Percentiles rank a stretch among this genome's conserved stretches.
Evolutionary conservation across 2,797 vertebrate species (phyloP).

Genomic region (Halcyon leucocephala): DNA sequence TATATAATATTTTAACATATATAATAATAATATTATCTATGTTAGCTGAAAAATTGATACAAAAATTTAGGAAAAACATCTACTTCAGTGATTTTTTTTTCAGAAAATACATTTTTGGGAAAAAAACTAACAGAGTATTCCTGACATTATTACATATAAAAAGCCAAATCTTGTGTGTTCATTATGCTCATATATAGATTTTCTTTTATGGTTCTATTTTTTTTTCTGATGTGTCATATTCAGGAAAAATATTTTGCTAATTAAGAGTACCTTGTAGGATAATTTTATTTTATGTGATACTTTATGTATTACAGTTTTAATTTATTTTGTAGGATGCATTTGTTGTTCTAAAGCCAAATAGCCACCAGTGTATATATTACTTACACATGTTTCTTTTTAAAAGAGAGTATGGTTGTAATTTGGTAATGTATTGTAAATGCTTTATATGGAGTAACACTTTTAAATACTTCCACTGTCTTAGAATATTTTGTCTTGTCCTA

Average conservation of each 20-base stretch:
- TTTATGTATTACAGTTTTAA: not conserved
- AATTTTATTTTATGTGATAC: not conserved
- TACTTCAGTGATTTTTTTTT: not conserved
- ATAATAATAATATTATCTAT: not conserved
- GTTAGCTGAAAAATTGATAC: not conserved
- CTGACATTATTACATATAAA: not conserved
- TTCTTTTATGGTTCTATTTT: not conserved
- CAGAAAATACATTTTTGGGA: not conserved
- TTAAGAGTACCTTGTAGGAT: not conserved
- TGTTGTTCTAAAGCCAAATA: not conserved
- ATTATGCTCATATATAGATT: not conserved
- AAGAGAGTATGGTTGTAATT: not conserved
- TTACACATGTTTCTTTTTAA: not conserved
- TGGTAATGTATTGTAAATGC: not conserved
- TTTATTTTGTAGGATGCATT: not conserved
- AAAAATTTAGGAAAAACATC: not conserved
- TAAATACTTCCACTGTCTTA: not conserved
- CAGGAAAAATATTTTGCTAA: not conserved
- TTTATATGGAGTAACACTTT: not conserved
- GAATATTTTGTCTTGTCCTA: not conserved
- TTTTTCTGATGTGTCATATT: not conserved
- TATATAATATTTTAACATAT: no score
- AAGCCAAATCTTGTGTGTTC: not conserved
- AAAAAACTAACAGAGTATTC: not conserved
- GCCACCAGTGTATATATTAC: not conserved